Conservation (phyloP, 2,888 invertebrate genomes). For the Coronaproctus castanopsis region DNA sequence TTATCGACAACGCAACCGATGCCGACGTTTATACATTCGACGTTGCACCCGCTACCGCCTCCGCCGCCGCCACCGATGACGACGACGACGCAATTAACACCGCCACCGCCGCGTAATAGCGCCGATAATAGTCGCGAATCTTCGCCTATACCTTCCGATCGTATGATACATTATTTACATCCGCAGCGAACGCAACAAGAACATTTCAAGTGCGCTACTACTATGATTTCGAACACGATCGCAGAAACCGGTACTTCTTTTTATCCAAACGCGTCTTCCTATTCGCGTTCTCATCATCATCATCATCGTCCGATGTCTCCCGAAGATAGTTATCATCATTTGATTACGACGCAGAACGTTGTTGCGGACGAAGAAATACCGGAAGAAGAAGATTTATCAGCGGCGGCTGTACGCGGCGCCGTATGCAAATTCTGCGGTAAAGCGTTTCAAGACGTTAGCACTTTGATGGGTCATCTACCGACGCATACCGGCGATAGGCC, state of each 20-base stretch:
- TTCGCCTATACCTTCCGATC: too few species aligned
- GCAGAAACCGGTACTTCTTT: too few species aligned
- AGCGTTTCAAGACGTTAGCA: slow-evolving; percentile 74
- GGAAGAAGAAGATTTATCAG: slow-evolving; percentile 2
- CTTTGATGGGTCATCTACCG: slow-evolving; percentile 67
- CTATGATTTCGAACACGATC: too few species aligned
- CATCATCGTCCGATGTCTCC: background rate
- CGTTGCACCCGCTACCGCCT: slow-evolving; percentile 31
- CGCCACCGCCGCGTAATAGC: background rate
- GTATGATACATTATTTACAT: too few species aligned
- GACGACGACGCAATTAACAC: background rate
- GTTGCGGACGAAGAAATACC: slow-evolving; percentile 2
- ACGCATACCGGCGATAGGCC: slow-evolving; percentile 78
- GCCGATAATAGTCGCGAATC: too few species aligned
- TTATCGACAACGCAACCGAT: slow-evolving; percentile 28
- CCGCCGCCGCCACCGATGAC: slow-evolving; percentile 15
- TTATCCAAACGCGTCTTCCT: too few species aligned
- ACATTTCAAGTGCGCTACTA: too few species aligned
- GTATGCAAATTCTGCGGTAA: slow-evolving; percentile 84
- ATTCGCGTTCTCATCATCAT: background rate
- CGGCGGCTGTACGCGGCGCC: slow-evolving; percentile 28
- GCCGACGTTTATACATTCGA: slow-evolving; percentile 18
- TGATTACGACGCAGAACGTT: slow-evolving; percentile 2
- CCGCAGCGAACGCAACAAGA: too few species aligned
- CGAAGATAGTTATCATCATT: background rate